phyloP scores from a whole-genome alignment of 2,888 invertebrate genomes.

The Philhelius pedissequus region DNA sequence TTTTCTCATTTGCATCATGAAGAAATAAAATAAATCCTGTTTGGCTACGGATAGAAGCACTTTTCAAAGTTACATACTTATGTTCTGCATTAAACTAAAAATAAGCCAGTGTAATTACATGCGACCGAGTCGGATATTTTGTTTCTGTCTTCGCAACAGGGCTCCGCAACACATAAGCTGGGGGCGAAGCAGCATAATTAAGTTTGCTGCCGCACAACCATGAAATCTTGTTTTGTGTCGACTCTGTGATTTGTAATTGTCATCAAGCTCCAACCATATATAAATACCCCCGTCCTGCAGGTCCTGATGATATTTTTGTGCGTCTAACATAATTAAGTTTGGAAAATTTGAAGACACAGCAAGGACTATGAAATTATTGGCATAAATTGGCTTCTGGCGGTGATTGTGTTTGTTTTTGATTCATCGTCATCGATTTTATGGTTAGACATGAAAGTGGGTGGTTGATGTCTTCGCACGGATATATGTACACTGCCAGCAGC shows the following conservation, averaged over 20 bases:
- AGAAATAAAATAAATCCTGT: too few relatives aligned
- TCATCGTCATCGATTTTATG: slow-evolving; percentile 57
- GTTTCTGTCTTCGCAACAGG: neutral
- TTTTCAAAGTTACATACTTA: too few relatives aligned
- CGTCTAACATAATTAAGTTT: slow-evolving; percentile 61
- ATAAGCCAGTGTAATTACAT: neutral
- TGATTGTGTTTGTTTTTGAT: slow-evolving; percentile 63
- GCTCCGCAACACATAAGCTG: neutral
- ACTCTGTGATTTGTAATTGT: slow-evolving; percentile 53
- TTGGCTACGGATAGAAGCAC: too few relatives aligned
- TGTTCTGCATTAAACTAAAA: too few relatives aligned
- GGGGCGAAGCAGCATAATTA: slow-evolving; percentile 2
- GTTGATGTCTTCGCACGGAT: too few relatives aligned
- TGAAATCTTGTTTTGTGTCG: slow-evolving; percentile 38
- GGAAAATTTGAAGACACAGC: slow-evolving; percentile 62
- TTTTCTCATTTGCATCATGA: too few relatives aligned
- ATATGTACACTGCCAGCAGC: neutral
- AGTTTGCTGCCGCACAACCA: slow-evolving; percentile 1
- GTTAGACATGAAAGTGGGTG: slow-evolving; percentile 1
- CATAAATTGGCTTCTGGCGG: slow-evolving; percentile 63
- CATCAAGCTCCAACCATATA: slow-evolving; percentile 32
- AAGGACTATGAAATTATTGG: slow-evolving; percentile 61
- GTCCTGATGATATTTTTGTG: neutral
- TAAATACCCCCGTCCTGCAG: neutral
- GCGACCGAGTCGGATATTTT: neutral